Evolutionary conservation across 2,113 vertebrate species (phyloP).

Genomic region (Paratilapia polleni): DNA sequence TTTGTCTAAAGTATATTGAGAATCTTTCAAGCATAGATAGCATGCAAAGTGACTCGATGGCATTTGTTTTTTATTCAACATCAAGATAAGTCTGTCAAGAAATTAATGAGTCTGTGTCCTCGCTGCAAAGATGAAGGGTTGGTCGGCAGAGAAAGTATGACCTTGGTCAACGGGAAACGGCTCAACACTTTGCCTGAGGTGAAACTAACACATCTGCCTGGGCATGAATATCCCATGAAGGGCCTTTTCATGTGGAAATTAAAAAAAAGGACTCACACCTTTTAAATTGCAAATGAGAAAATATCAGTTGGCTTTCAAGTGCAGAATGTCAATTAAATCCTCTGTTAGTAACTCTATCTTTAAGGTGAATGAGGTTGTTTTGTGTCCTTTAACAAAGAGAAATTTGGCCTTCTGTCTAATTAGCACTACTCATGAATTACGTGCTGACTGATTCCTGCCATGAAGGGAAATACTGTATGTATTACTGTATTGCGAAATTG

Average conservation of each 20-base stretch:
- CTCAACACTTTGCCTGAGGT: constrained; percentile 43
- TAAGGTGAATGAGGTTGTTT: constrained; percentile 20
- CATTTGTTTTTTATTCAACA: constrained; percentile 1
- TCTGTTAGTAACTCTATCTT: constrained; percentile 29
- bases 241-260: constrained; percentile 63
- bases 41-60: not conserved
- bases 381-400: constrained; percentile 6
- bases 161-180: constrained; percentile 63
- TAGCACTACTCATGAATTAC: not conserved
- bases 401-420: not conserved
- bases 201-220: constrained; percentile 29
- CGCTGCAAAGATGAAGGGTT: constrained; percentile 9
- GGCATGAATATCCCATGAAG: constrained; percentile 58
- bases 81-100: not conserved
- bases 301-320: constrained; percentile 32
- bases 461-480: not conserved
- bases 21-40: not conserved
- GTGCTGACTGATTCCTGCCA: not conserved
- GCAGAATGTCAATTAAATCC: constrained; percentile 42
- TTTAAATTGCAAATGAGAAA: constrained; percentile 64
- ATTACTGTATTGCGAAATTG: not conserved
- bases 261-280: not conserved
- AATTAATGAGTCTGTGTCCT: constrained; percentile 33
- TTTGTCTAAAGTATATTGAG: not conserved
- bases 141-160: constrained; percentile 37